Percentiles rank a stretch among this genome's conserved stretches.
phyloP scores from a whole-genome alignment of 2,888 invertebrate species.

The Watsonalla binaria region DNA sequence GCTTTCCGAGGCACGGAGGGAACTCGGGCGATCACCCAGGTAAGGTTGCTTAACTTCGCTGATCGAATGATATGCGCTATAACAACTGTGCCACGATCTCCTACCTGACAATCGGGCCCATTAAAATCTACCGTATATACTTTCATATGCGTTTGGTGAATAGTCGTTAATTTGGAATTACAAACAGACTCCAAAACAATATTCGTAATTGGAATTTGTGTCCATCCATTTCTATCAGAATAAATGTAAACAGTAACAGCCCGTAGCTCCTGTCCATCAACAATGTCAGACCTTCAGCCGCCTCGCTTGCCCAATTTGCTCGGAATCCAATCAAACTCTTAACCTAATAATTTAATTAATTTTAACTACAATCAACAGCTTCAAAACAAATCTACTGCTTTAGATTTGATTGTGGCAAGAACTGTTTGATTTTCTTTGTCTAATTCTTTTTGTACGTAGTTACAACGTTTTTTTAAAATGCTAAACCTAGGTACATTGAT shows the following conservation, averaged over 20 bases:
- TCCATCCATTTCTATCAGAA: background rate
- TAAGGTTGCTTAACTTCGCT: no score
- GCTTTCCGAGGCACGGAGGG: no score
- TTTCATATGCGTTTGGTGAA: no score
- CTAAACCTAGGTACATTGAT: no score
- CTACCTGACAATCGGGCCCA: no score
- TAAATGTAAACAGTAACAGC: background rate
- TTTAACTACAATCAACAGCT: conserved; percentile 26
- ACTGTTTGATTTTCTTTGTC: background rate
- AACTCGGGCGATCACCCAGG: no score
- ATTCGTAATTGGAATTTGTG: background rate
- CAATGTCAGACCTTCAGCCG: conserved; percentile 22
- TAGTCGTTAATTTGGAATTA: no score
- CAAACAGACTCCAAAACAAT: background rate
- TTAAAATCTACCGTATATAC: no score
- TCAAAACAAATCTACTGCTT: background rate
- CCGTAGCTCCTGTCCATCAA: conserved; percentile 23
- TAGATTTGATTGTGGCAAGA: background rate
- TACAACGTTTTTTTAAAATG: no score
- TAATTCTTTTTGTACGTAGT: no score
- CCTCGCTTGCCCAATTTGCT: conserved; percentile 23
- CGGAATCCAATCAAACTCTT: conserved; percentile 36
- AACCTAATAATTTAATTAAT: conserved; percentile 40
- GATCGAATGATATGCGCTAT: no score
- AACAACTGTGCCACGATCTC: no score